A percentile compares a stretch with the other conserved stretches of the same genome.
phyloP scores from a whole-genome alignment of 2,888 invertebrate species.

The Yponomeuta plumbellus region DNA sequence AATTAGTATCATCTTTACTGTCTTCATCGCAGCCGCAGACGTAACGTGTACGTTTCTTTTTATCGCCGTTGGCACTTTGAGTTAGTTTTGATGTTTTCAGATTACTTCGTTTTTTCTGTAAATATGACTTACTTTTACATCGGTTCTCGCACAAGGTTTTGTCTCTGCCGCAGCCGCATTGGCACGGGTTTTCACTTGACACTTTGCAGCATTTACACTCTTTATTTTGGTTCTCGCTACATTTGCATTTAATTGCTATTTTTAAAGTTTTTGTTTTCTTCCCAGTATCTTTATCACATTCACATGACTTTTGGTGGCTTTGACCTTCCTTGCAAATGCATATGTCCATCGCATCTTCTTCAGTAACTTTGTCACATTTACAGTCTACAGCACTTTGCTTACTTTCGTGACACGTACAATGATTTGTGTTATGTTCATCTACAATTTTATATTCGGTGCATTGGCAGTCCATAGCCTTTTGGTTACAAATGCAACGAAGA shows the following conservation, averaged over 20 bases:
- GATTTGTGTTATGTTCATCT: background rate
- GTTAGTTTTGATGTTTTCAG: background rate
- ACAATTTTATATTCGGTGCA: background rate
- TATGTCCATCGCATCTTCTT: background rate
- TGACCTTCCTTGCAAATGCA: background rate
- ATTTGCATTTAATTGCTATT: background rate
- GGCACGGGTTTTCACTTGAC: background rate
- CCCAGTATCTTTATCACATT: background rate
- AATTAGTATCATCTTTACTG: background rate
- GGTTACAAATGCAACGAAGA: background rate
- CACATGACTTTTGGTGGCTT: too few species aligned
- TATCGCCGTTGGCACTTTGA: background rate
- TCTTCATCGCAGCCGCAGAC: background rate
- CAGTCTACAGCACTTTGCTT: background rate
- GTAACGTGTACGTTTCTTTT: background rate
- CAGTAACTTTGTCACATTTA: background rate
- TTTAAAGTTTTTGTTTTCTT: background rate
- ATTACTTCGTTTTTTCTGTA: background rate
- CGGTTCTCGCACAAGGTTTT: background rate
- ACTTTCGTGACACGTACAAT: background rate
- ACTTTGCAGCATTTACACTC: background rate
- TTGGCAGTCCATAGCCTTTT: background rate
- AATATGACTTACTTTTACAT: background rate
- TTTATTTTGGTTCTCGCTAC: background rate
- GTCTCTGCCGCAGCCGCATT: background rate